A percentile compares a stretch with the other conserved stretches of the same genome.
Conservation (phyloP, 1,140 invertebrate species). For the Micrasema longulum region DNA sequence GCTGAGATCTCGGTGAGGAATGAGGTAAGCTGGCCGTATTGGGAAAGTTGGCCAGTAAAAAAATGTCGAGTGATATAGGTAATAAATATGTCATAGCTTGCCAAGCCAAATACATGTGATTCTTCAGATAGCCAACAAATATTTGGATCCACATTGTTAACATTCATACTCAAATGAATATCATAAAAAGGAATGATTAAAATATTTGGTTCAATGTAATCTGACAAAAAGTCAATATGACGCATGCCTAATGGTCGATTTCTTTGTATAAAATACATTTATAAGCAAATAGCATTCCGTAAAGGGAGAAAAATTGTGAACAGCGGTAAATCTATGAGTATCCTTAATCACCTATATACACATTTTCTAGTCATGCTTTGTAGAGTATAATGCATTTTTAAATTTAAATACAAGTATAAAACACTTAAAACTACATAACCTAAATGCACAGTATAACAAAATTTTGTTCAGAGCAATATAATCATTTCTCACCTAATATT, state of each 20-base stretch:
- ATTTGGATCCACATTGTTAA: neutral
- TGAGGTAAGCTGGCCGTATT: neutral
- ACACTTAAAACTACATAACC: constrained; percentile 55
- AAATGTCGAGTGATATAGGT: neutral
- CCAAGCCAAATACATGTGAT: constrained; percentile 22
- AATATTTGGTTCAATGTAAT: constrained; percentile 28
- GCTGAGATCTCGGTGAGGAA: no score
- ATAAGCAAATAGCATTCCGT: constrained; percentile 50
- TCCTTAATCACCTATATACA: constrained; percentile 54
- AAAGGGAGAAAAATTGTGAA: constrained; percentile 51
- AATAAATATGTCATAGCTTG: neutral
- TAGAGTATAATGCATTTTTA: constrained; percentile 52
- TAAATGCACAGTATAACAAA: constrained; percentile 51
- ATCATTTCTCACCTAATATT: constrained; percentile 42
- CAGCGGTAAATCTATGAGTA: constrained; percentile 53
- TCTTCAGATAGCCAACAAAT: neutral
- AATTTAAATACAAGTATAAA: constrained; percentile 55
- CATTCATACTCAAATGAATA: neutral
- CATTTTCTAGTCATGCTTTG: constrained; percentile 54
- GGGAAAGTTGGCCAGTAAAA: neutral
- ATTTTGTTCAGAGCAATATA: constrained; percentile 43
- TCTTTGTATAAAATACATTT: constrained; percentile 51
- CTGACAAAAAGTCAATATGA: constrained; percentile 35
- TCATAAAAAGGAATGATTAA: neutral
- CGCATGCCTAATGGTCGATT: constrained; percentile 41